A percentile compares a stretch with the other conserved stretches of the same genome.
Conservation (phyloP, 1,140 invertebrate species). For the Drepana arcuata region DNA sequence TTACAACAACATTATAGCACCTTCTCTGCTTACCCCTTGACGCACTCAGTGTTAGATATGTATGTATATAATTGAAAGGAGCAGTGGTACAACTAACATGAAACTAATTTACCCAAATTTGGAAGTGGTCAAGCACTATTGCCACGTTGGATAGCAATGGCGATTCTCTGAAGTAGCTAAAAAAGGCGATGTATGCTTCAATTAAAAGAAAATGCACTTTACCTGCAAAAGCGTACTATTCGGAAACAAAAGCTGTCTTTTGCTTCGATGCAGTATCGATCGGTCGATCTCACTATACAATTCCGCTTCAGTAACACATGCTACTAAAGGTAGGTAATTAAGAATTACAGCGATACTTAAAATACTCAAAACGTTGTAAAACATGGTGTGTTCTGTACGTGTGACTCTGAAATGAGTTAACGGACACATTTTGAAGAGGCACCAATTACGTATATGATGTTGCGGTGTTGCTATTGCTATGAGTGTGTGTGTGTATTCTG, state of each 20-base stretch:
- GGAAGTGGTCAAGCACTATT: too few species aligned
- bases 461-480: constrained; percentile 3
- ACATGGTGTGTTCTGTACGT: constrained; percentile 12
- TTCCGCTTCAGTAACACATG: constrained; percentile 8
- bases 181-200: not conserved
- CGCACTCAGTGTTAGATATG: too few species aligned
- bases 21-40: too few species aligned
- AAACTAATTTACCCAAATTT: too few species aligned
- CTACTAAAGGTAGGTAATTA: not conserved
- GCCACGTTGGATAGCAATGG: too few species aligned
- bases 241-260: constrained; percentile 54
- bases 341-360: constrained; percentile 4
- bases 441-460: constrained; percentile 3
- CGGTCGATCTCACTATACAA: constrained; percentile 9
- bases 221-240: constrained; percentile 56
- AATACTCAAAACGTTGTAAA: constrained; percentile 2
- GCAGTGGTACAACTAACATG: too few species aligned
- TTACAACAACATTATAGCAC: too few species aligned
- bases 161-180: too few species aligned
- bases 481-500: too few species aligned
- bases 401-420: constrained; percentile 2
- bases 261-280: constrained; percentile 28
- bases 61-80: too few species aligned
- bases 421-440: not conserved
- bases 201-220: constrained; percentile 12